A percentile compares a stretch with the other conserved stretches of the same genome.
These are phyloP conservation scores for Ramphastos sulfuratus DNA, from an alignment of 2,113 vertebrate species.

Conservation along the genomic window DNA sequence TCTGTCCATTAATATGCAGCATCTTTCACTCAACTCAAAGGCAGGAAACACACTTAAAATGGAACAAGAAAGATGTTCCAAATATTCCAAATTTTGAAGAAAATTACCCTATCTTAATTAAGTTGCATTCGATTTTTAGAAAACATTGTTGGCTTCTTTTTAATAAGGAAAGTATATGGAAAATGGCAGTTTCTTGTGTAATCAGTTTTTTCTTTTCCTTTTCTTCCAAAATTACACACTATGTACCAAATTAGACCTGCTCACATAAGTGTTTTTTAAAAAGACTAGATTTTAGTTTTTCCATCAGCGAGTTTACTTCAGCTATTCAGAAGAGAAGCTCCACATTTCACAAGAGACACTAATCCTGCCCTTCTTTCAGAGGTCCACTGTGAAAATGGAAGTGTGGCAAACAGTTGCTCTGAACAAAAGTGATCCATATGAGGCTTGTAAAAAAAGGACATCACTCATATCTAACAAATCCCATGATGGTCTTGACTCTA, in stretches of 20 bases:
- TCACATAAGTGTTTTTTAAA: not conserved
- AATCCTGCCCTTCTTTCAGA: not conserved
- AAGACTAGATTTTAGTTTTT: not conserved
- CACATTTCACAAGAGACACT: not conserved
- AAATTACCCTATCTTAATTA: not conserved
- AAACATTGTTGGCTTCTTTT: not conserved
- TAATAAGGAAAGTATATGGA: not conserved
- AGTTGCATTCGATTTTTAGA: not conserved
- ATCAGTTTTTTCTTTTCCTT: not conserved
- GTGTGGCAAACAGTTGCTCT: not conserved
- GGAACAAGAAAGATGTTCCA: not conserved
- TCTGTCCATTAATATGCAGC: not conserved
- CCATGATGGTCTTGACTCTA: not conserved
- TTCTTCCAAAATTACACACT: not conserved
- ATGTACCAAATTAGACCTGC: not conserved
- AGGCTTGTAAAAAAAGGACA: not conserved
- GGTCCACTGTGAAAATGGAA: not conserved
- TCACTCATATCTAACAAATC: not conserved
- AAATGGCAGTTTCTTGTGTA: not conserved
- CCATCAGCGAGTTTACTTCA: not conserved
- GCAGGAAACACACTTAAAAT: not conserved
- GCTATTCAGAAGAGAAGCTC: not conserved
- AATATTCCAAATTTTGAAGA: not conserved
- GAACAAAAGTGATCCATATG: not conserved
- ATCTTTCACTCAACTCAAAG: not conserved